Conservation (phyloP, 2,113 vertebrate species). For the Coregonus clupeaformis region DNA sequence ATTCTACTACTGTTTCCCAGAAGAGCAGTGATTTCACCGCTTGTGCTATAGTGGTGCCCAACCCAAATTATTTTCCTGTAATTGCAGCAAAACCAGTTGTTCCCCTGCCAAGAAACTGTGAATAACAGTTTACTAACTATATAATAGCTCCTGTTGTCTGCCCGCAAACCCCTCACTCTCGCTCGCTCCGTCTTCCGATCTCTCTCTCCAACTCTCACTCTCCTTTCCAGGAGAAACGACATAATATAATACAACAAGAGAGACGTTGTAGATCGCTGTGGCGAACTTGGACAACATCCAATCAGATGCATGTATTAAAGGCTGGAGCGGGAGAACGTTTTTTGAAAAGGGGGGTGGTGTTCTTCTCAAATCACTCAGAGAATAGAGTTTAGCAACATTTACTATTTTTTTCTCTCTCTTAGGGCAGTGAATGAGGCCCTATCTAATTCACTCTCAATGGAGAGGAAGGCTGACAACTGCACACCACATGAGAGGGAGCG, state of each 20-base stretch:
- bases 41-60: neutral
- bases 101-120: conserved; percentile 36
- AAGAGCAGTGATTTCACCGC: too few species aligned
- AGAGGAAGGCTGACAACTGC: too few species aligned
- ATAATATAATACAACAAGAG: conserved; percentile 17
- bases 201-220: neutral
- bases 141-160: neutral
- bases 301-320: neutral
- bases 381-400: neutral
- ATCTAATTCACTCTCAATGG: conserved; percentile 5
- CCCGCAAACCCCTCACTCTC: neutral
- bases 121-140: conserved; percentile 8
- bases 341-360: neutral
- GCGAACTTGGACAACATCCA: neutral
- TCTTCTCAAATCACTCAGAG: neutral
- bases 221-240: conserved; percentile 2
- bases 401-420: neutral
- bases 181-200: neutral
- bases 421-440: neutral
- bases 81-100: conserved; percentile 39
- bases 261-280: conserved; percentile 10
- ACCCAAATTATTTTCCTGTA: conserved; percentile 32
- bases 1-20: too few species aligned
- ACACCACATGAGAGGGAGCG: too few species aligned
- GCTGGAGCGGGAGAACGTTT: neutral